Conservation (phyloP, 1,140 invertebrate species). For the Drosophila suzukii region DNA sequence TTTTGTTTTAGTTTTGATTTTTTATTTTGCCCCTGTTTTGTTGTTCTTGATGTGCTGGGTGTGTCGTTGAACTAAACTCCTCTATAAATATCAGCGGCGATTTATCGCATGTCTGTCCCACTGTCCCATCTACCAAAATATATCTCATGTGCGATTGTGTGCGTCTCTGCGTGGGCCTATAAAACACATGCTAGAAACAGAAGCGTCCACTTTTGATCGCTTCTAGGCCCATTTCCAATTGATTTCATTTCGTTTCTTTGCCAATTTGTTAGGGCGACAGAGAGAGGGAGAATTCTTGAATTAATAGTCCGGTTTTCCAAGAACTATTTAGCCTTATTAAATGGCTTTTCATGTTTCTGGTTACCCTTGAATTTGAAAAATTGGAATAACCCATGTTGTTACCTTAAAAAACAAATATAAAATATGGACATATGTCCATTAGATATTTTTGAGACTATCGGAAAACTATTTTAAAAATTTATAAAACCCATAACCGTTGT, state of each 20-base stretch:
- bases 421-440: background rate
- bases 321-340: background rate
- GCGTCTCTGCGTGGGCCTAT: conserved; percentile 64
- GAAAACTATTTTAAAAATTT: too few relatives aligned
- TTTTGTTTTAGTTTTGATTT: conserved; percentile 21
- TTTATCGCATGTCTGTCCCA: conserved; percentile 67
- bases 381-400: background rate
- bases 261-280: conserved; percentile 55
- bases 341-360: background rate
- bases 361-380: background rate
- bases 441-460: too few relatives aligned
- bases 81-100: conserved; percentile 74
- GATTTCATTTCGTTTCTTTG: conserved; percentile 66
- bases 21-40: conserved; percentile 1
- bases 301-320: background rate
- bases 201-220: conserved; percentile 59
- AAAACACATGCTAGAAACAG: conserved; percentile 50
- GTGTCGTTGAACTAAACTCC: conserved; percentile 70
- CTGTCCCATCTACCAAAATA: conserved; percentile 16
- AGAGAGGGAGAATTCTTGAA: background rate
- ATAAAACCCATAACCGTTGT: too few relatives aligned
- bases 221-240: conserved; percentile 72
- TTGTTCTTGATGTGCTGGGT: conserved; percentile 43
- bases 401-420: background rate
- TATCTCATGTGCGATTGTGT: conserved; percentile 23